Evolutionary conservation across 37 sponge, comb jelly and placozoan species (phyloP), one percentile per base, ranked within the genome.

Genomic region (Ephydatia muelleri): DNA sequence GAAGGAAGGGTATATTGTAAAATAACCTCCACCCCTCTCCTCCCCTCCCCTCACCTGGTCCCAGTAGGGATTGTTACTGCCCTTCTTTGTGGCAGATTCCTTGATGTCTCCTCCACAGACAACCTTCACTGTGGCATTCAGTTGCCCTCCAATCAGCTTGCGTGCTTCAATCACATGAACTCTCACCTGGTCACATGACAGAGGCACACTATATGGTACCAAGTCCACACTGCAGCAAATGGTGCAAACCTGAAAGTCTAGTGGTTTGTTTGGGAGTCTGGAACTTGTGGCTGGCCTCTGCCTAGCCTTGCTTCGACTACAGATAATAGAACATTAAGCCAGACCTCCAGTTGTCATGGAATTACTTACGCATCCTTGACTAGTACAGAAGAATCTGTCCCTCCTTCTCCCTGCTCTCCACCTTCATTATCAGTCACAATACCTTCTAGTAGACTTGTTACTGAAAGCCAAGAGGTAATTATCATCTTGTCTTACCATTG

Each of bases 101-200:
- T 94, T 88, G 68, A 91, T 85, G 26, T 93, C 83, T 32, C 81
- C 49, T 30, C 92, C 92, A 75, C 96, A 93, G 13, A 79, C 76
- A 19, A 99, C 87, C 89, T 93, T 96, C 74, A 88, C 88, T 11
- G 93, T 90, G 0, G 99, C 97, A 72, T 95, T 87, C 43, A 99
- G 76, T 3, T 85, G 84, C 30, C 89, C 90, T 26, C 99, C 95
- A 13, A 89, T 76, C 71, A 99, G 92, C 81, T 93, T 91, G 13
- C 97, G 93, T 4, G 91, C 99, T 74, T 99, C 99, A 28, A 95
- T 81, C 35, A 97, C 49, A 72, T 99, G 96, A 11, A 97, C 87
- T 64, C 99, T 93, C 11, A 99, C 85, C 91, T 94, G 34, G 26
- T 76, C 28, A 37, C 38, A 40, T 43, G 34, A 76, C 35, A 23